Evolutionary conservation across 2,797 vertebrate genomes (phyloP), one percentile per base, ranked within the genome.

Genomic region (Chiropotes sagulatus): DNA sequence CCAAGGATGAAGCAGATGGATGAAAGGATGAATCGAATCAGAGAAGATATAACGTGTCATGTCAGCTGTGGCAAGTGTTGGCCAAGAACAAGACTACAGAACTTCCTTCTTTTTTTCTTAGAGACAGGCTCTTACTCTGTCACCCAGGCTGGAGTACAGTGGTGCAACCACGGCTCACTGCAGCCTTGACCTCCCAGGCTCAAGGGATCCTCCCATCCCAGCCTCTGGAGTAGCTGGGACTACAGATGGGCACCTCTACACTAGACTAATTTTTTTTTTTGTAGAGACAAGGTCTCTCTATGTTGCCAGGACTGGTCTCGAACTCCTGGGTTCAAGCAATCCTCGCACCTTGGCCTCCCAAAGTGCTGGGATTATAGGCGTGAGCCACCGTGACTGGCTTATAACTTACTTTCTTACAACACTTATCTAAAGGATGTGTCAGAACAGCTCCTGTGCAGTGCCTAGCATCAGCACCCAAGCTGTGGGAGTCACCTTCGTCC

Each of bases 291-390:
- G 10, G 4, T 39, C 36, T 70, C n/a, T n/a, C 17, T 39, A 12
- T 72, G 67, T 36, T 72, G 19, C n/a, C n/a, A 36, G 20, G n/a
- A 39, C 5, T 72, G n/a, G n/a, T 72, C 67, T 39, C 20, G 2
- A 72, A 39, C n/a, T 72, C n/a, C n/a, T 6, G 36, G 67, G n/a
- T n/a, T 72, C 67, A 72, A 72, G 67, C n/a, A 72, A 72, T 72
- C 2, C 67, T 72, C 20, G 0, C 10, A 12, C 67, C 9, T 22
- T 1, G 9, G 67, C n/a, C n/a, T 72, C 36, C 0, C 19, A 72
- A 72, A 72, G 20, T 72, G n/a, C 33, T 67, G 7, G 61, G 61
- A 67, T 67, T 67, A 8, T 17, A 67, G 61, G 15, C 3, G 0
- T 67, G 15, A 67, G 61, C 7, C 61, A 67, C 33, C 7, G 7